Base-by-base conservation (phyloP, 2,113 vertebrate genomes). In the Odocoileus virginianus region DNA sequence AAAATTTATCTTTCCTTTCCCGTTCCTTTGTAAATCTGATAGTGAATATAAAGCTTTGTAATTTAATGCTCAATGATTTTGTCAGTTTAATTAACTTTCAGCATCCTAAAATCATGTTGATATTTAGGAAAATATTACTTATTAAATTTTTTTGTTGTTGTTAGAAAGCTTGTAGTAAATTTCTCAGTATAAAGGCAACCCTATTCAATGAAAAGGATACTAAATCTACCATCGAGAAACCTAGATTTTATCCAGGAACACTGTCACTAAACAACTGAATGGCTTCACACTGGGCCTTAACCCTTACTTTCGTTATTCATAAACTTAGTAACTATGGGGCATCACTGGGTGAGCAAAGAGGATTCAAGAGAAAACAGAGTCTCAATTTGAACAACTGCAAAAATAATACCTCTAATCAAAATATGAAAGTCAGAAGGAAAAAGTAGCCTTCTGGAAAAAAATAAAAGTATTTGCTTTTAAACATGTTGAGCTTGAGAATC, bases 81-180 rank as follows among this genome's bases (percentile, higher is more conserved):
- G 36, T 79, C 23, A 86, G 28, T 82, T 79, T 13, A 55, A 57
- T 36, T 16, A 79, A 88, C 27, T 36, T 36, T 81, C 19, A 76
- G 55, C 40, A 90, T 71, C 12, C 28, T 79, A 84, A 94, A 96
- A 87, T 94, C 84, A 74, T 28, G 14, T 33, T 71, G 33, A 87
- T 84, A 84, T 90, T 94, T 19, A 83, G 36, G 28, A 61, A 93
- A 93, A 94, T 87, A 93, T 43, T 60, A 78, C 28, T 91, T 83
- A 85, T 7, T 71, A 60, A 50, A 78, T 76, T 94, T 92, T 76
- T 23, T 17, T 40, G 1, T 61, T n/a, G 61, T 67, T 7, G 7
- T 83, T 95, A 54, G n/a, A 95, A 79, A 14, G 45, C 74, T 92
- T 78, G 2, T 71, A 90, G 54, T 60, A 52, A 97, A 52, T 85